phyloP scores from a whole-genome alignment of 2,797 vertebrate genomes.

The Channa striata region DNA sequence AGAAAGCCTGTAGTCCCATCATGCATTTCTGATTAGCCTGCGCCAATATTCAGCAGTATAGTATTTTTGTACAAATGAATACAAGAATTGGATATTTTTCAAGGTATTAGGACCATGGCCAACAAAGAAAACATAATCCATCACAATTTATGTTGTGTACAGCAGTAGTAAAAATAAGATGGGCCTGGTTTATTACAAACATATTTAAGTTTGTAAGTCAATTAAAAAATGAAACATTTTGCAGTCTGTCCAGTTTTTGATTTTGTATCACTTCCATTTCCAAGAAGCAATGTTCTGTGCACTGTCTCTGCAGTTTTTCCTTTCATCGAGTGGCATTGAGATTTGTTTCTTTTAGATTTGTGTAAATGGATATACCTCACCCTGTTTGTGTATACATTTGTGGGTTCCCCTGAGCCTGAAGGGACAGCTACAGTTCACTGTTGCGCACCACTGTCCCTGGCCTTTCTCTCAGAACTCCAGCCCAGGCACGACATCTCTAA shows the following conservation, averaged over 20 bases:
- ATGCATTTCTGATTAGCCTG: neutral
- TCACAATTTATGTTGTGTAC: neutral
- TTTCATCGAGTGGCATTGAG: slow-evolving; percentile 15
- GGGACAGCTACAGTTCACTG: slow-evolving; percentile 65
- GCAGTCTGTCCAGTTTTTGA: no score
- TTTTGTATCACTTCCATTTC: no score
- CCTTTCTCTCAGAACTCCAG: slow-evolving; percentile 47
- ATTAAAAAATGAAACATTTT: no score
- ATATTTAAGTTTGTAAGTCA: neutral
- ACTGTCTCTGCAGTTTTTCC: no score
- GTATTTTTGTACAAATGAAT: neutral
- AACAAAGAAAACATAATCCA: neutral
- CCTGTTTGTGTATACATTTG: slow-evolving; percentile 24
- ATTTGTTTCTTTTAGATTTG: slow-evolving; percentile 53
- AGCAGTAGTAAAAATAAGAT: neutral
- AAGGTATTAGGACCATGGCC: neutral
- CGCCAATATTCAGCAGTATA: neutral
- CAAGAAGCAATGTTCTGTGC: no score
- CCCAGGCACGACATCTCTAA: slow-evolving; percentile 56
- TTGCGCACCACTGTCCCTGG: slow-evolving; percentile 72
- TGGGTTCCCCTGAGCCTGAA: slow-evolving; percentile 41
- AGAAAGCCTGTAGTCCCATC: slow-evolving; percentile 7
- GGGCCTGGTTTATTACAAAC: neutral
- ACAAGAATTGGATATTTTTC: neutral
- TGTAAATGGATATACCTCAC: slow-evolving; percentile 43